Evolutionary conservation across 2,797 vertebrate species (phyloP), one percentile per base, ranked within the genome.

Genomic region (Pterois miles): DNA sequence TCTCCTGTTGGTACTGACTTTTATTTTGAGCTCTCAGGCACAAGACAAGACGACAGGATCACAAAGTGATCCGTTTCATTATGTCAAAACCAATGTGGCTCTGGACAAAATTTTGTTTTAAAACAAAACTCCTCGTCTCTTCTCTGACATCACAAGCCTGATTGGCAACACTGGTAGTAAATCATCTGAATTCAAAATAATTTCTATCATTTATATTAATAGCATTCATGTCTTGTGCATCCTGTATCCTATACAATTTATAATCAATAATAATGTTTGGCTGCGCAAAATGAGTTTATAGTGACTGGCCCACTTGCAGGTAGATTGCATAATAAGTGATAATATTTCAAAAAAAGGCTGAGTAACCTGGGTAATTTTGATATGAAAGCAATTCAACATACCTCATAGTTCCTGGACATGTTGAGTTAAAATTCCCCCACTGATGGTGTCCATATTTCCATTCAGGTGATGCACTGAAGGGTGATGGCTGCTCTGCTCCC

Each of bases 371-470:
- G 4, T 48, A 59, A 27, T 3, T 53, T 8, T 58, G 20, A 65
- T 16, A 7, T 13, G 33, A 52, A 20, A 62, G n/a, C 0, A 52
- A 23, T 31, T n/a, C 3, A 46, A 88, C 89, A 58, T 87, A 96
- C 95, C 94, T 96, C 95, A 96, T 95, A 94, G 93, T 93, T 94
- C 91, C 92, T 95, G 94, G 95, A 92, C 95, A 96, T 96, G 94
- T 88, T 96, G 93, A 91, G 90, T 94, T 87, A 91, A 85, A 94
- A 93, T 83, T 67, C 87, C 66, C 92, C 80, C 81, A 82, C 66
- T 90, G 89, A 87, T 78, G 70, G 89, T 86, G 90, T 95, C 94
- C 95, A 96, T 95, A 89, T 95, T 95, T 93, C 88, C 88, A 94
- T 93, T 85, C 88, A 93, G 89, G 83, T 88, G 90, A 85, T 79